Evolutionary conservation across 1,140 invertebrate genomes (phyloP).

Genomic region (Ostrea edulis): DNA sequence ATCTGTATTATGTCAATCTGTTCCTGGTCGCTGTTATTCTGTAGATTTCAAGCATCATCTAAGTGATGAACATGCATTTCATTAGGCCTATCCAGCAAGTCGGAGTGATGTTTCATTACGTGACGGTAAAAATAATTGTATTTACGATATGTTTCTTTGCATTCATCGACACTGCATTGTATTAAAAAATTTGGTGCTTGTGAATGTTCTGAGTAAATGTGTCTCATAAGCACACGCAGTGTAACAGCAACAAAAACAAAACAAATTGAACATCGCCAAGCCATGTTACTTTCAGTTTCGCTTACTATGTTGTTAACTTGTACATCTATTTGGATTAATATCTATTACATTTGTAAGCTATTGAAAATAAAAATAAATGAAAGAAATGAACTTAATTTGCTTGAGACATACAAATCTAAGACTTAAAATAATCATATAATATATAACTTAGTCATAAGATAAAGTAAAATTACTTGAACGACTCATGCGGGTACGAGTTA

Average conservation of each 20-base stretch:
- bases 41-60: background rate
- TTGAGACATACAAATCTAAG: too few relatives aligned
- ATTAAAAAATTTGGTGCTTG: background rate
- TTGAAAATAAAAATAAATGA: too few relatives aligned
- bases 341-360: too few relatives aligned
- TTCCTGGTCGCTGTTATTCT: background rate
- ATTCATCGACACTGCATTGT: background rate
- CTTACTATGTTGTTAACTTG: background rate
- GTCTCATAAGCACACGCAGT: background rate
- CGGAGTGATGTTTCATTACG: background rate
- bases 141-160: background rate
- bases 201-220: background rate
- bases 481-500: background rate
- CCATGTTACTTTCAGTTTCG: background rate
- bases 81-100: background rate
- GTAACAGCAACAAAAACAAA: background rate
- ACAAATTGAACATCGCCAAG: background rate
- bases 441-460: too few relatives aligned
- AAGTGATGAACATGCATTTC: background rate
- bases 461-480: too few relatives aligned
- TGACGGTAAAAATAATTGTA: background rate
- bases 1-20: background rate
- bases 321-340: too few relatives aligned
- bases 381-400: too few relatives aligned
- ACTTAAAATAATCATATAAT: too few relatives aligned